A percentile compares a stretch with the other conserved stretches of the same genome.
These are phyloP conservation scores for Cheilosia vernalis DNA, from an alignment of 2,888 invertebrate species.

Conservation along the genomic window DNA sequence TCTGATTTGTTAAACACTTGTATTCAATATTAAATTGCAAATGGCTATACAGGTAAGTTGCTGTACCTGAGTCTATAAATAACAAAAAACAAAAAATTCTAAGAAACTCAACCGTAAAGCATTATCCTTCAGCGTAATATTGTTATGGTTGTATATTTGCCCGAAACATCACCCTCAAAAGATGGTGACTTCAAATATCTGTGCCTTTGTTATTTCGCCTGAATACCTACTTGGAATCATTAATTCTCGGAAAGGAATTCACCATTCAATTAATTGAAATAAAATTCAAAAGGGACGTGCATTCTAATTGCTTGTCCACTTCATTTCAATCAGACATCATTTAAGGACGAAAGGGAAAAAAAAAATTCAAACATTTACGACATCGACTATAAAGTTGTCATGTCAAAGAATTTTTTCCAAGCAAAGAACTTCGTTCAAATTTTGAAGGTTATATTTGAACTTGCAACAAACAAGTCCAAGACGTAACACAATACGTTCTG, in stretches of 20 bases:
- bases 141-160: no score
- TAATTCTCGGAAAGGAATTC: background rate
- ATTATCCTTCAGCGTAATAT: no score
- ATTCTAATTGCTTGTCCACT: background rate
- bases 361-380: background rate
- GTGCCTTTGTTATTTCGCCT: background rate
- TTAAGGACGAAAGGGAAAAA: background rate
- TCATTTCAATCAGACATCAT: background rate
- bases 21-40: no score
- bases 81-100: no score
- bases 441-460: background rate
- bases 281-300: background rate
- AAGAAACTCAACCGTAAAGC: no score
- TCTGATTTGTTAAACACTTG: no score
- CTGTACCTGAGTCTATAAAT: no score
- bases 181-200: background rate
- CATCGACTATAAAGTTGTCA: background rate
- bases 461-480: no score
- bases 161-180: background rate
- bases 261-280: background rate
- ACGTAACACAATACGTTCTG: no score
- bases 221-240: background rate
- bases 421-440: background rate
- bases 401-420: background rate
- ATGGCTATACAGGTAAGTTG: no score